phyloP scores from a whole-genome alignment of 2,113 vertebrate species.

The human (Homo sapiens) region GRCh38 chr2:228560001-228560500 shows the following conservation, averaged over 20 bases:
- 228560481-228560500: neutral
- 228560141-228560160: neutral
- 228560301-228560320: neutral
- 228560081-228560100: neutral
- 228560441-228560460: neutral
- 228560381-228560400: neutral
- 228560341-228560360: neutral
- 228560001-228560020: neutral
- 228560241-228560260: neutral
- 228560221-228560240: neutral
- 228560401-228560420: neutral
- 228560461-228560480: neutral
- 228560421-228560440: neutral
- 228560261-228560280: neutral
- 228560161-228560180: neutral
- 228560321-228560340: neutral
- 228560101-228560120: neutral
- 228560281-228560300: neutral
- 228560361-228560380: neutral
- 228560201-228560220: neutral
- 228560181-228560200: neutral
- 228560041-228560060: neutral
- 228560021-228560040: neutral
- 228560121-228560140: neutral
- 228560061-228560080: neutral